Percentiles rank a stretch among this genome's conserved stretches.
Evolutionary conservation across 2,113 vertebrate genomes (phyloP).

Genomic region (Excalfactoria chinensis): DNA sequence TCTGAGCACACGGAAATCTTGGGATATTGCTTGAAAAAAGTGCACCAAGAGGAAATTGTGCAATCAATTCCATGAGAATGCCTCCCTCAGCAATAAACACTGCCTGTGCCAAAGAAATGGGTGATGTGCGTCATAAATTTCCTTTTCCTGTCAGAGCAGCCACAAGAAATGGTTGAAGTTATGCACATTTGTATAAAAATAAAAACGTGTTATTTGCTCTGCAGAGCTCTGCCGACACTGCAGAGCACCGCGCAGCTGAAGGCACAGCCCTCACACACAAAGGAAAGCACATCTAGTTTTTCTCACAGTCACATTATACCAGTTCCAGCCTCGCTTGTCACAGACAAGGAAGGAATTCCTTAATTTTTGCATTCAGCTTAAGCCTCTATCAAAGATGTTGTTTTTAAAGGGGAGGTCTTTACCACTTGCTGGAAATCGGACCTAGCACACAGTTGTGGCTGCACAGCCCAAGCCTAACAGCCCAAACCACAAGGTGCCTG

Average conservation of each 20-base stretch:
- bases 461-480: background rate
- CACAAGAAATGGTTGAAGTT: conserved; percentile 68
- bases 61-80: conserved; percentile 71
- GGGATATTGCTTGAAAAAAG: conserved; percentile 70
- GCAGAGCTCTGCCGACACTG: background rate
- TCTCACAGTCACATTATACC: background rate
- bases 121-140: conserved; percentile 71
- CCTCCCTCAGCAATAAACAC: conserved; percentile 68
- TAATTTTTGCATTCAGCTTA: background rate
- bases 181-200: conserved; percentile 73
- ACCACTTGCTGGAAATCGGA: background rate
- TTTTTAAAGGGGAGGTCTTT: background rate
- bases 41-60: conserved; percentile 64
- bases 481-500: background rate
- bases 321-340: background rate
- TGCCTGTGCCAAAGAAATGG: conserved; percentile 73
- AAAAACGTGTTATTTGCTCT: conserved; percentile 60
- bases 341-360: background rate
- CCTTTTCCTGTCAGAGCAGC: conserved; percentile 67
- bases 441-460: background rate
- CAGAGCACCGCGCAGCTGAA: background rate
- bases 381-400: background rate
- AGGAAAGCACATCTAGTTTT: background rate
- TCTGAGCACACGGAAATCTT: conserved; percentile 58
- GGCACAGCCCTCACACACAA: conserved; percentile 1